Percentiles rank a stretch among this genome's conserved stretches.
phyloP scores from a whole-genome alignment of 2,888 invertebrate genomes.

The Scaptomyza polygonia region DNA sequence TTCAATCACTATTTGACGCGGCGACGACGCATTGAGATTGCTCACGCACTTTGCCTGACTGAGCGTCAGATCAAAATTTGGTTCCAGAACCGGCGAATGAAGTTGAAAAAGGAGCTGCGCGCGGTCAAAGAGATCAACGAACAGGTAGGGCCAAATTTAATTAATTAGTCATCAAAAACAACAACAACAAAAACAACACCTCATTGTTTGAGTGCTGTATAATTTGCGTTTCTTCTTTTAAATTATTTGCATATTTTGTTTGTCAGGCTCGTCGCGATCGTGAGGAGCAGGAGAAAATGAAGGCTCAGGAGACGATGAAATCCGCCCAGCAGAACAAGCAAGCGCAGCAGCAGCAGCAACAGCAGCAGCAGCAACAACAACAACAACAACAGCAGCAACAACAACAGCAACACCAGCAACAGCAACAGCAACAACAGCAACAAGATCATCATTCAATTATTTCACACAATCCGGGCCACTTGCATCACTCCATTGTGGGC shows the following conservation, averaged over 20 bases:
- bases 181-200: not conserved
- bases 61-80: conserved; percentile 98
- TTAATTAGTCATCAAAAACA: not conserved
- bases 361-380: conserved; percentile 82
- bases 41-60: conserved; percentile 97
- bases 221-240: conserved; percentile 14
- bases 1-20: conserved; percentile 99
- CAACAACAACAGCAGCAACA: conserved; percentile 80
- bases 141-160: conserved; percentile 85
- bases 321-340: conserved; percentile 92
- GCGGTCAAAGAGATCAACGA: conserved; percentile 98
- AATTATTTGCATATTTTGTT: not conserved
- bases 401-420: conserved; percentile 80
- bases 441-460: conserved; percentile 84
- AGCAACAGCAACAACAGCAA: conserved; percentile 80
- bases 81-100: conserved; percentile 99
- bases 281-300: conserved; percentile 95
- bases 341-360: conserved; percentile 82
- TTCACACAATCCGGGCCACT: conserved; percentile 84
- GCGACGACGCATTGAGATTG: conserved; percentile 97
- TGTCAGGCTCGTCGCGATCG: conserved; percentile 91
- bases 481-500: conserved; percentile 84
- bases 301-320: conserved; percentile 94
- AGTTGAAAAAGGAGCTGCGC: conserved; percentile 96
- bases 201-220: not conserved